Conservation (phyloP, 2,113 vertebrate species). For the Halcyon malimbica region DNA sequence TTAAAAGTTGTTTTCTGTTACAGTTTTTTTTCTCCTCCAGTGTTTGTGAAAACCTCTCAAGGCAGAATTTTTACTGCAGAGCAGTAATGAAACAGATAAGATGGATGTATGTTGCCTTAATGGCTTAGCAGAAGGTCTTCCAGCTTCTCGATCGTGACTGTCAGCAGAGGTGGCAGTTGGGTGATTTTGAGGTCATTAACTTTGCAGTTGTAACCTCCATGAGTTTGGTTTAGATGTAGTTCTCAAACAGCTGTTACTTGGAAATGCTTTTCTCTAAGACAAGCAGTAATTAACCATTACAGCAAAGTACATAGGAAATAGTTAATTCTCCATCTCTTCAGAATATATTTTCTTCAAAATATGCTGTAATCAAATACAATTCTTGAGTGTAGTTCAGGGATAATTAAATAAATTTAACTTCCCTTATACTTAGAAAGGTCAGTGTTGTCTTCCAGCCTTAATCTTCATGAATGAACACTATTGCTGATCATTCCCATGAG, state of each 20-base stretch:
- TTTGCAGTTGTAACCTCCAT: not conserved
- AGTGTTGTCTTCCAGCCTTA: not conserved
- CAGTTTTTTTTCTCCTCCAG: not conserved
- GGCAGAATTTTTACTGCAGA: not conserved
- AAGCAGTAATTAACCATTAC: not conserved
- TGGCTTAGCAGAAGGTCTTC: not conserved
- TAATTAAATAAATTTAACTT: not conserved
- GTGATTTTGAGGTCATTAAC: not conserved
- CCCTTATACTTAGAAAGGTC: not conserved
- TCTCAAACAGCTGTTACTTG: fast-evolving
- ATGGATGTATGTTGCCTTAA: not conserved
- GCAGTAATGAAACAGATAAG: not conserved
- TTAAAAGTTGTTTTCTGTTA: not conserved
- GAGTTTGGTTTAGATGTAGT: not conserved
- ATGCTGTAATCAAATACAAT: not conserved
- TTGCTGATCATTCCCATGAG: not conserved
- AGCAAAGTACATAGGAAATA: not conserved
- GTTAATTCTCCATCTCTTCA: not conserved
- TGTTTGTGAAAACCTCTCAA: not conserved
- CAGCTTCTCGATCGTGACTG: not conserved
- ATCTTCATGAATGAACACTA: not conserved
- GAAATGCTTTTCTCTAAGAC: not conserved
- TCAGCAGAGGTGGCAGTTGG: not conserved
- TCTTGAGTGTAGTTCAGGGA: not conserved
- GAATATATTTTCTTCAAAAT: not conserved